Evolutionary conservation across 2,888 invertebrate genomes (phyloP).

Genomic region (Corythucha ciliata): DNA sequence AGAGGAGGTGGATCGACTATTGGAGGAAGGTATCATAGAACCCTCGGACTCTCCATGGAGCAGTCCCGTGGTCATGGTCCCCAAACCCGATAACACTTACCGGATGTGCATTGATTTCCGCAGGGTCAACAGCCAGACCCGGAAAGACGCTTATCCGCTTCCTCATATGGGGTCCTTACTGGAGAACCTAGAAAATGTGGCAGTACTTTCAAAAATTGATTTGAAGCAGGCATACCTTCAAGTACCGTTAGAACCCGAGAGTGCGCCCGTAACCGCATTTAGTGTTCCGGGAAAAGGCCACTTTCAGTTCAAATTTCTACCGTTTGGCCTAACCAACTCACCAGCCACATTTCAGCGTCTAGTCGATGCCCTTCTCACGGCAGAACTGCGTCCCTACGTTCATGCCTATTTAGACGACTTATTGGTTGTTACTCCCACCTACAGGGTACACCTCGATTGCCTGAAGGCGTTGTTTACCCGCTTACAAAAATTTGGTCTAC

Average conservation of each 20-base stretch:
- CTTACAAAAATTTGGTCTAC: slow-evolving; percentile 12
- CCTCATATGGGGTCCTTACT: slow-evolving; percentile 9
- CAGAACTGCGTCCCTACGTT: slow-evolving; percentile 17
- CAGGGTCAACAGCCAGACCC: slow-evolving; percentile 36
- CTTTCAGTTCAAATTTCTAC: slow-evolving; percentile 36
- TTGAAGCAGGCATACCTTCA: slow-evolving; percentile 17
- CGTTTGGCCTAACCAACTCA: slow-evolving; percentile 36
- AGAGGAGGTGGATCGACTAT: slow-evolving; percentile 8
- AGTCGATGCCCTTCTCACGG: slow-evolving; percentile 23
- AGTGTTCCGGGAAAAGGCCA: slow-evolving; percentile 35
- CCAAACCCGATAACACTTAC: slow-evolving; percentile 32
- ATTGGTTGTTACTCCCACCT: slow-evolving; percentile 13
- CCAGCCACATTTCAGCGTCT: slow-evolving; percentile 35
- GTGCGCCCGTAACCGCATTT: slow-evolving; percentile 37
- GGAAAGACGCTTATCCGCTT: slow-evolving; percentile 17
- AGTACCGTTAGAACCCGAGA: slow-evolving; percentile 20
- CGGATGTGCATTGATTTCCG: slow-evolving; percentile 41
- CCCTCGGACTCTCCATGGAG: slow-evolving; percentile 15
- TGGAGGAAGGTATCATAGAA: slow-evolving; percentile 7
- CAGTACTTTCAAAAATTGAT: slow-evolving; percentile 14
- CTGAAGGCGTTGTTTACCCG: slow-evolving; percentile 11
- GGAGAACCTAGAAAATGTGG: background rate
- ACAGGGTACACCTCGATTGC: slow-evolving; percentile 4
- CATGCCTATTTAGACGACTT: slow-evolving; percentile 21
- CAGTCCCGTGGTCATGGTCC: slow-evolving; percentile 17